Conservation (phyloP, 2,888 invertebrate genomes). For the Lepidocyrtoides sp. region DNA sequence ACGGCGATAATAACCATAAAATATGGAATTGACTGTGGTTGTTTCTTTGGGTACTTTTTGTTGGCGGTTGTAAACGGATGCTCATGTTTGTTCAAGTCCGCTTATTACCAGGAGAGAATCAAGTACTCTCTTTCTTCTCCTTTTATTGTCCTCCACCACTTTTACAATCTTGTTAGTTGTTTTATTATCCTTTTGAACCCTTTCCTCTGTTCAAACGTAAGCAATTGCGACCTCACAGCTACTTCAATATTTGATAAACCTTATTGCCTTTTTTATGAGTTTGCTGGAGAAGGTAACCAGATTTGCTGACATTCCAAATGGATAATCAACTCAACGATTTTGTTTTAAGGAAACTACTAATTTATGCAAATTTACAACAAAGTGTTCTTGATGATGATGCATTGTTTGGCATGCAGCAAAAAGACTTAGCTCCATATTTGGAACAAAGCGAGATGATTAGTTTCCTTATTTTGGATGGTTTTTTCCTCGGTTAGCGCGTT, state of each 20-base stretch:
- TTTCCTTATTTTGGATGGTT: background rate
- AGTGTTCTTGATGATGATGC: constrained; percentile 8
- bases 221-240: background rate
- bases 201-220: background rate
- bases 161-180: constrained; percentile 54
- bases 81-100: constrained; percentile 46
- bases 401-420: background rate
- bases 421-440: constrained; percentile 18
- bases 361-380: background rate
- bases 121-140: constrained; percentile 9
- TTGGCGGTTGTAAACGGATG: constrained; percentile 46
- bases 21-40: constrained; percentile 38
- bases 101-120: background rate
- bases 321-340: background rate
- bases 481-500: background rate
- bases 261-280: background rate
- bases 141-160: constrained; percentile 16
- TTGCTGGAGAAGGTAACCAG: background rate
- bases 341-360: background rate
- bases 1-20: constrained; percentile 43
- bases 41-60: background rate
- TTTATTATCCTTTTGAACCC: constrained; percentile 21
- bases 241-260: background rate
- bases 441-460: constrained; percentile 12
- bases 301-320: background rate